These are phyloP conservation scores for Neolamprologus kungweensis DNA, from an alignment of 2,113 vertebrate species.

Conservation along the genomic window DNA sequence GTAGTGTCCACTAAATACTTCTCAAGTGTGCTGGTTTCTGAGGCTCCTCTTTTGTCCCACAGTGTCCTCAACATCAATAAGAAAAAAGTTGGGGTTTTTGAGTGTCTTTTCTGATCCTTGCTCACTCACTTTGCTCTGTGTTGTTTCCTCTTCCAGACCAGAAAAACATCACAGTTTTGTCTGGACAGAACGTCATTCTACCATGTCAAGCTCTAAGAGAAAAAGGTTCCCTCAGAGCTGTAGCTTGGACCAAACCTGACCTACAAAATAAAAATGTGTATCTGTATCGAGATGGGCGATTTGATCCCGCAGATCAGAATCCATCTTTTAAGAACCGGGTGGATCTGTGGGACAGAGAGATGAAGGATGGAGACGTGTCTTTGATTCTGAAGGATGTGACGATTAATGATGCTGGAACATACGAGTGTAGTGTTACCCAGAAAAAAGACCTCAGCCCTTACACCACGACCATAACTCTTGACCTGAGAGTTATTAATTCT, in stretches of 20 bases:
- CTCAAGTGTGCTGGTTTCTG: fast-evolving
- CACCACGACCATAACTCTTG: fast-evolving
- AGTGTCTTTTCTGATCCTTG: fast-evolving
- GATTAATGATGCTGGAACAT: background rate
- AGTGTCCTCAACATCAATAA: fast-evolving
- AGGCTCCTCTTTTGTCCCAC: background rate
- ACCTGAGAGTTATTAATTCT: background rate
- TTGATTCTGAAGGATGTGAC: fast-evolving
- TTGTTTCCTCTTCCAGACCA: background rate
- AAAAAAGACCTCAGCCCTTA: background rate
- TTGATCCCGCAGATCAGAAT: fast-evolving
- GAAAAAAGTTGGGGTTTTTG: fast-evolving
- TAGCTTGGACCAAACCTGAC: background rate
- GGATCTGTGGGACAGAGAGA: fast-evolving
- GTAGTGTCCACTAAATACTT: background rate
- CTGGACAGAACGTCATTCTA: background rate
- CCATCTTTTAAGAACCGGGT: background rate
- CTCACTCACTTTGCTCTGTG: background rate
- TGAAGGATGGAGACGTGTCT: fast-evolving
- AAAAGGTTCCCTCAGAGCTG: background rate
- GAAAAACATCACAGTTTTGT: fast-evolving
- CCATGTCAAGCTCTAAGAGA: background rate
- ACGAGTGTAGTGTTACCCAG: fast-evolving
- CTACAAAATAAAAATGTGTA: background rate
- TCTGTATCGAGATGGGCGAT: background rate